phyloP scores from a whole-genome alignment of 2,888 invertebrate species.

The Trichogramma evanescens region DNA sequence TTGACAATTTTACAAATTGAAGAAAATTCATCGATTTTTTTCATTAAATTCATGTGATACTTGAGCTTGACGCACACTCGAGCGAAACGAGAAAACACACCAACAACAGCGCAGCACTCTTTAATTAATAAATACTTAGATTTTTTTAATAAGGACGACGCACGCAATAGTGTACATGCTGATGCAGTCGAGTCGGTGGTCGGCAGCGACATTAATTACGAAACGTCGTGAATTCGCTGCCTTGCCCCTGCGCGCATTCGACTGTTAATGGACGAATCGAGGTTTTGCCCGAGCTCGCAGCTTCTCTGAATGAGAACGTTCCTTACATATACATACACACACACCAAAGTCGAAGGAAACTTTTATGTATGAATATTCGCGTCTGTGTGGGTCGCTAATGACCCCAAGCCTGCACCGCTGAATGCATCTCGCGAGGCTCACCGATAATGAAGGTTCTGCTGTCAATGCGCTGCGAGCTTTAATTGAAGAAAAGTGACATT shows the following conservation, averaged over 20 bases:
- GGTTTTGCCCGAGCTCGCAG: constrained; percentile 23
- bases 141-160: constrained; percentile 42
- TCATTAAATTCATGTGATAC: constrained; percentile 41
- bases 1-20: too few relatives aligned
- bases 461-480: constrained; percentile 1
- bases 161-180: background rate
- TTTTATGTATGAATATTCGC: too few relatives aligned
- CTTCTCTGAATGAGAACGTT: background rate
- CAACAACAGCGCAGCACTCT: constrained; percentile 8
- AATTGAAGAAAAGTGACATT: background rate
- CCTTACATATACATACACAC: background rate
- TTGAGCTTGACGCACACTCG: constrained; percentile 20
- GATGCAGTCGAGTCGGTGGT: constrained; percentile 26
- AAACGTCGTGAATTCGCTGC: constrained; percentile 24
- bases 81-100: constrained; percentile 10
- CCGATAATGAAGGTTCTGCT: constrained; percentile 9
- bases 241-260: constrained; percentile 41
- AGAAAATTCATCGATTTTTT: constrained; percentile 36
- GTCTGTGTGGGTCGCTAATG: background rate
- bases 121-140: constrained; percentile 44
- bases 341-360: background rate
- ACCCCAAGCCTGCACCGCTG: too few relatives aligned
- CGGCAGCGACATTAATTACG: constrained; percentile 35
- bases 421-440: too few relatives aligned
- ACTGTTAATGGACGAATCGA: constrained; percentile 39